Evolutionary conservation across 2,888 invertebrate genomes (phyloP), one percentile per base, ranked within the genome.

Genomic region (Leptinotarsa juncta): DNA sequence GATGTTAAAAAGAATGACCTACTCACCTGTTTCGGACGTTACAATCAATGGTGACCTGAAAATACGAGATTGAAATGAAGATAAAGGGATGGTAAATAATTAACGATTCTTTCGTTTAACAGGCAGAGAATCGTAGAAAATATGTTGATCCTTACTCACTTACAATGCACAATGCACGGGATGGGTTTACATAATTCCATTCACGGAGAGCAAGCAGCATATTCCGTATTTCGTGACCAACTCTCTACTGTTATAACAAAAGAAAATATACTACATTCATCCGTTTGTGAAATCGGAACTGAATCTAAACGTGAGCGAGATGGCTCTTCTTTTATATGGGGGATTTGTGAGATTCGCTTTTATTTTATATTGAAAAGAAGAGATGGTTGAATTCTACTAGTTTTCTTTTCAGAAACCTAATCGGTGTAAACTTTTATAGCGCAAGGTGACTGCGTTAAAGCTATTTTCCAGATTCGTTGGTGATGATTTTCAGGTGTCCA

Each of bases 141-240:
- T 62, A 62, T 62, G 62, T 32, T 62, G 32, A 42, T 62, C 32
- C 12, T 15, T 16, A 26, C 60, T 26, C 60, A 15, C 26, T 60
- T 60, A 60, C 4, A 23, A 42, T 62, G 62, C 42, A 62, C n/a
- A 62, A 42, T 42, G 62, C n/a, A 62, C 14, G 62, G 10, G 32
- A 18, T 42, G 42, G 62, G 32, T 62, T 26, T 62, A 42, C 32
- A 62, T 62, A 32, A 62, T 62, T 16, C 42, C 62, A 62, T 62
- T 42, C 62, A n/a, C 62, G 26, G 26, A 23, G 18, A 20, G 57
- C 57, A 53, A 18, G 60, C 15, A 60, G 62, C 32, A 62, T 62
- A 42, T 62, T 62, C 26, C 32, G 62, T n/a, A 62, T 62, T 62
- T 62, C 62, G 62, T 62, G 62, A 62, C 62, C 62, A 15, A 62